These are phyloP conservation scores for Orchesellides sinensis DNA, from an alignment of 2,888 invertebrate species.

Conservation along the genomic window DNA sequence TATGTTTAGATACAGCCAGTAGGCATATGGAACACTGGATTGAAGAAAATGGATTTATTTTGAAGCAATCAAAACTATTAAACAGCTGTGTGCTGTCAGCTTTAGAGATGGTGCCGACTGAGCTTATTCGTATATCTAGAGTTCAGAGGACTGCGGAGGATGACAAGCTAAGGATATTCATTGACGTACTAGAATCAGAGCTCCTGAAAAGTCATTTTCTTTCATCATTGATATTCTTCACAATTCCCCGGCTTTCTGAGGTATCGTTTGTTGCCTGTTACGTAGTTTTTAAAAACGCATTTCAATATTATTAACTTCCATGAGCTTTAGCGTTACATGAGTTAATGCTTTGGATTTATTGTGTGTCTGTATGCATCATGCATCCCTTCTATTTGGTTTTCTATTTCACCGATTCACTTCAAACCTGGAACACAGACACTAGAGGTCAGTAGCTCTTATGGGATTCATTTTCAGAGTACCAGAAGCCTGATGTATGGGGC, in stretches of 20 bases:
- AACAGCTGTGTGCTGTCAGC: neutral
- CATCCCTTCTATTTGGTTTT: too few species aligned
- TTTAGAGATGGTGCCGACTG: neutral
- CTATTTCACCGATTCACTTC: too few species aligned
- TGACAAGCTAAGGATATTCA: neutral
- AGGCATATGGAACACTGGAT: neutral
- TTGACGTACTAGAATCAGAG: conserved; percentile 3
- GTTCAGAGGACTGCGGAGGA: neutral
- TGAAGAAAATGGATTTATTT: conserved; percentile 9
- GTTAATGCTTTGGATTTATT: neutral
- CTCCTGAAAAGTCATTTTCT: neutral
- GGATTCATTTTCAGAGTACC: too few species aligned
- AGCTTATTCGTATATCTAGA: neutral
- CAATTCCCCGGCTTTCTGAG: neutral
- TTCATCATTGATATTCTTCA: neutral
- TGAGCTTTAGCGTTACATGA: neutral
- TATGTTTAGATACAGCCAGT: neutral
- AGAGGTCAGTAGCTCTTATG: too few species aligned
- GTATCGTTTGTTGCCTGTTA: neutral
- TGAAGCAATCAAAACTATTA: neutral
- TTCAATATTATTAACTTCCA: too few species aligned
- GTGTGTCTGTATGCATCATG: too few species aligned
- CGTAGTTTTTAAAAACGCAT: too few species aligned
- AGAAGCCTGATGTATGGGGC: too few species aligned
- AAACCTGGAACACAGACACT: too few species aligned